Base-by-base conservation (phyloP, 2,113 vertebrate genomes). In the Dendropsophus ebraccatus region DNA sequence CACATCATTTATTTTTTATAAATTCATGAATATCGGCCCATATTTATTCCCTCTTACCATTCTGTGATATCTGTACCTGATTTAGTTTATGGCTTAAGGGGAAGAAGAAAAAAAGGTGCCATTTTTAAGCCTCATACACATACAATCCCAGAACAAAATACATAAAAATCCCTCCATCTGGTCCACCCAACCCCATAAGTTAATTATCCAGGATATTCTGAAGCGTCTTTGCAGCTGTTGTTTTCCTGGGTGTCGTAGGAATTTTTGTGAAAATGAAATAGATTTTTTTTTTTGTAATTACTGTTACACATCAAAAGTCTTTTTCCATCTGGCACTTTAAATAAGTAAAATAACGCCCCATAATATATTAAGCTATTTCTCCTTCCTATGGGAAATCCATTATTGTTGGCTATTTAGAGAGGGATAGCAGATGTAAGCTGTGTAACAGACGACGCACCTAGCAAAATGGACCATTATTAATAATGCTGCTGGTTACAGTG, bases 121-220 rank as follows among this genome's bases (percentile, higher is more conserved):
- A 70, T 37, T 37, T 70, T 70, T 70, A 70, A 70, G 67, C 67
- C 35, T 70, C 19, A 11, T 41, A 21, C 67, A 70, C 67, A 41
- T 70, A 37, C 67, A 70, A 70, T 41, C 35, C 35, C 35, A 41
- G 67, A 70, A 70, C 35, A 69, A 69, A 69, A 70, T 41, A 12
- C 35, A 41, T 37, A 70, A 70, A 70, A 70, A 70, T 70, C 67
- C 67, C 35, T 70, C 67, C 67, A 70, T 70, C 67, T 70, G 67
- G 67, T 70, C 67, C 67, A 70, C 67, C 67, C 67, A 70, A 70
- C 67, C 67, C 65, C 67, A 70, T 70, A 70, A 70, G 67, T 70
- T 70, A 70, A 70, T 70, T 70, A 70, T 70, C 67, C 35, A 41
- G 67, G 35, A 70, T 70, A 70, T 41, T 70, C 67, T 32, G 67